These are phyloP conservation scores for Propithecus deckenii DNA, from an alignment of 2,797 vertebrate species.

Conservation along the genomic window DNA sequence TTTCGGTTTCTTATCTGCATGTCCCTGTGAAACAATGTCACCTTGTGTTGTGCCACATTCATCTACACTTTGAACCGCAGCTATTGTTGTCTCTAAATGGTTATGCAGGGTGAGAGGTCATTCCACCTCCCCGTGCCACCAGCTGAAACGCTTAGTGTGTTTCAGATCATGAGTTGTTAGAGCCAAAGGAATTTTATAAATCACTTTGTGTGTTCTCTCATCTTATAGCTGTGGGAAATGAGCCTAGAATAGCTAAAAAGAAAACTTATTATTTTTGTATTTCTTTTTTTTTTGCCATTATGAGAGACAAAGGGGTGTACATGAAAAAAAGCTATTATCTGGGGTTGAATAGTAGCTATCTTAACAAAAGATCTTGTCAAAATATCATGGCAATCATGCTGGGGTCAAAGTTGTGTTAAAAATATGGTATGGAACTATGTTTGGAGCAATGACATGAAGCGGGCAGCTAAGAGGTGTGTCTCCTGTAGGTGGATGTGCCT, in stretches of 20 bases:
- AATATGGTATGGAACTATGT: neutral
- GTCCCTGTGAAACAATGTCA: neutral
- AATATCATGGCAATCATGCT: neutral
- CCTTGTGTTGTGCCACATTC: neutral
- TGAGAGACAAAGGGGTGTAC: neutral
- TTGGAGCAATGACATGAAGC: neutral
- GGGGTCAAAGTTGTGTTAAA: neutral
- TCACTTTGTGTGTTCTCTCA: neutral
- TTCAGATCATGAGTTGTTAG: constrained; percentile 1
- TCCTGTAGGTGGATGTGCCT: neutral
- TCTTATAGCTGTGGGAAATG: neutral
- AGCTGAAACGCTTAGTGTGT: neutral
- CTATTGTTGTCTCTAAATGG: neutral
- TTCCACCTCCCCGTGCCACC: neutral
- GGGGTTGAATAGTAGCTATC: neutral
- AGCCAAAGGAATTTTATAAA: neutral
- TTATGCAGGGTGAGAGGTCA: neutral
- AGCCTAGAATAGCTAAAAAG: neutral
- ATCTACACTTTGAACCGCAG: neutral
- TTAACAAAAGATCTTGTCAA: constrained; percentile 40
- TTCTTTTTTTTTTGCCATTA: neutral
- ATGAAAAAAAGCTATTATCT: constrained; percentile 30
- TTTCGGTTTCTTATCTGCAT: neutral
- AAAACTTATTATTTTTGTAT: neutral
- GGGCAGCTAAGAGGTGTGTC: neutral